phyloP scores from a whole-genome alignment of 2,888 invertebrate genomes.

The Catocala sponsa region DNA sequence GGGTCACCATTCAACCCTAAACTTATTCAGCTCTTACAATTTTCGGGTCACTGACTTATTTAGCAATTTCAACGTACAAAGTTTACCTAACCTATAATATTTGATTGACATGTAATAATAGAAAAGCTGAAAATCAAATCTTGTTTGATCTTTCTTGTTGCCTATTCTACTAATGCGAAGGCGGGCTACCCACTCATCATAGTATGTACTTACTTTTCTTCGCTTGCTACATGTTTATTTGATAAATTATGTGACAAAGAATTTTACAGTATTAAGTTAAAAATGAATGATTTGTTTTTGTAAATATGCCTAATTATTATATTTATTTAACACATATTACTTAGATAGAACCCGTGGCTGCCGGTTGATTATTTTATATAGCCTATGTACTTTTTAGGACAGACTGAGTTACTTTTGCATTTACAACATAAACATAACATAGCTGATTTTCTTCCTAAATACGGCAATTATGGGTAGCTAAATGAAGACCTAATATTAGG shows the following conservation, averaged over 20 bases:
- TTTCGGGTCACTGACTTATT: conserved; percentile 50
- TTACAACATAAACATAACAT: too few species aligned
- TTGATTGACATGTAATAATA: conserved; percentile 25
- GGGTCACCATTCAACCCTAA: conserved; percentile 41
- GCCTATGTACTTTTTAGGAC: too few species aligned
- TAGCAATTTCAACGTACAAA: conserved; percentile 29
- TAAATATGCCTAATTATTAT: too few species aligned
- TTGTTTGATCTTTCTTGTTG: conserved; percentile 23
- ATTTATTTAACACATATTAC: too few species aligned
- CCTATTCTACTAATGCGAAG: not conserved
- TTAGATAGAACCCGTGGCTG: too few species aligned
- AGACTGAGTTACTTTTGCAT: too few species aligned
- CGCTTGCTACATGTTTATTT: not conserved
- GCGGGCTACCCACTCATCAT: not conserved
- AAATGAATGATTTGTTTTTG: not conserved
- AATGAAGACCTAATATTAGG: too few species aligned
- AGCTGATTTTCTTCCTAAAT: too few species aligned
- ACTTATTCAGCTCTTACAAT: conserved; percentile 36
- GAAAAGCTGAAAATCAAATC: conserved; percentile 19
- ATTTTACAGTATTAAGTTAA: not conserved
- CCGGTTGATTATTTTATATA: too few species aligned
- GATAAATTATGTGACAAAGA: not conserved
- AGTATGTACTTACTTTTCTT: not conserved
- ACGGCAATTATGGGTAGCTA: too few species aligned
- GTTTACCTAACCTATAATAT: conserved; percentile 31